Evolutionary conservation across 1,140 invertebrate genomes (phyloP).

Genomic region (Piezodorus guildinii): DNA sequence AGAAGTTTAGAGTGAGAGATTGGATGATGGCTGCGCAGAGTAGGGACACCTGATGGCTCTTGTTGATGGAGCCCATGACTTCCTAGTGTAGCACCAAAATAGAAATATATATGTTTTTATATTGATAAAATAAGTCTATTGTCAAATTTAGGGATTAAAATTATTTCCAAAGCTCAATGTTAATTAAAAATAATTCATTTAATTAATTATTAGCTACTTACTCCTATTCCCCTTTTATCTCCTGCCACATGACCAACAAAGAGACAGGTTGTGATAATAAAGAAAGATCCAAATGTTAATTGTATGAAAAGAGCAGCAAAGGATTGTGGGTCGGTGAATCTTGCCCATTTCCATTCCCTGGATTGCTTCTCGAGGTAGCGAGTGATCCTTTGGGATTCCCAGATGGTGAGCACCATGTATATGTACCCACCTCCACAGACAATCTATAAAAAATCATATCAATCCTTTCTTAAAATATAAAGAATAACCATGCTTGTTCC

Average conservation of each 20-base stretch:
- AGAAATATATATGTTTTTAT: too few relatives aligned
- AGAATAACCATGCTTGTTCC: too few relatives aligned
- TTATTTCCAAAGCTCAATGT: neutral
- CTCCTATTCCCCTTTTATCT: conserved; percentile 49
- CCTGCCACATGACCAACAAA: conserved; percentile 49
- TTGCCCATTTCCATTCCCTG: conserved; percentile 60
- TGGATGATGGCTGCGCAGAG: too few relatives aligned
- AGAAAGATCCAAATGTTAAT: conserved; percentile 48
- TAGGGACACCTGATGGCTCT: too few relatives aligned
- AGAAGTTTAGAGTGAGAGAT: too few relatives aligned
- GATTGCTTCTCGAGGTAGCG: conserved; percentile 55
- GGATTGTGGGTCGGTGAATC: conserved; percentile 49
- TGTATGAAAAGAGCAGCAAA: conserved; percentile 40
- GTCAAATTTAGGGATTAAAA: neutral
- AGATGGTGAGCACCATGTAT: conserved; percentile 53
- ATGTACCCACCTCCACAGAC: conserved; percentile 52
- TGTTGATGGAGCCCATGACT: too few relatives aligned
- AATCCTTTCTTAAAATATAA: too few relatives aligned
- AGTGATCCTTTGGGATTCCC: conserved; percentile 52
- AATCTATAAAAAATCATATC: conserved; percentile 13
- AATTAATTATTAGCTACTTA: too few relatives aligned
- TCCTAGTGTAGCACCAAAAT: too few relatives aligned
- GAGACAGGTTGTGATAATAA: conserved; percentile 54
- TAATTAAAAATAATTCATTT: neutral
- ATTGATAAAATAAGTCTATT: too few relatives aligned